Percentiles rank a stretch among this genome's conserved stretches.
Evolutionary conservation across 2,797 vertebrate species (phyloP).

Genomic region (Chaetodon trifasciatus): DNA sequence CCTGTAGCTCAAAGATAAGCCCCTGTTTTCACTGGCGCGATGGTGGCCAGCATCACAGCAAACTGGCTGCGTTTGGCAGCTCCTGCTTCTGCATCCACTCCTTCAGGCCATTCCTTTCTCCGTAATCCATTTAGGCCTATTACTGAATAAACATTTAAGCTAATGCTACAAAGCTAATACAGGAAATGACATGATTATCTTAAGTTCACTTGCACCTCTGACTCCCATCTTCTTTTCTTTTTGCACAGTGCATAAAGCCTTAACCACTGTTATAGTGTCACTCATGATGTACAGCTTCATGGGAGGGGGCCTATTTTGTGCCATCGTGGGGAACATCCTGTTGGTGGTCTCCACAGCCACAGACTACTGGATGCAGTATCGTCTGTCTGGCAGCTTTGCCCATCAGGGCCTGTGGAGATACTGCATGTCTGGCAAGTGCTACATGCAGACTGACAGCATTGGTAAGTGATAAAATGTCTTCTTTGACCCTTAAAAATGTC

Average conservation of each 20-base stretch:
- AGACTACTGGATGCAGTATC: constrained; percentile 95
- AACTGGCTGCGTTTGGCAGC: not conserved
- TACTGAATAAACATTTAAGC: not conserved
- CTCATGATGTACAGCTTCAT: constrained; percentile 93
- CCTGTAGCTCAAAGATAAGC: not conserved
- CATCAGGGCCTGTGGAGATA: constrained; percentile 94
- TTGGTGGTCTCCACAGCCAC: constrained; percentile 92
- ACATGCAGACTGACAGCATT: constrained; percentile 92
- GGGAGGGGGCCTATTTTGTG: constrained; percentile 93
- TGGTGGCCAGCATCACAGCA: not conserved
- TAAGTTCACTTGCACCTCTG: constrained; percentile 1
- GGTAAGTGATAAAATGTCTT: constrained; percentile 79
- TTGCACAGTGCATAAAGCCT: constrained; percentile 61
- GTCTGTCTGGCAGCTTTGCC: constrained; percentile 89
- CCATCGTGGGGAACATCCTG: constrained; percentile 92
- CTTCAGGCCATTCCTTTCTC: not conserved
- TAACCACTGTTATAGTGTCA: constrained; percentile 60
- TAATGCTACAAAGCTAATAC: not conserved
- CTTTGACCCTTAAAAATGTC: not conserved
- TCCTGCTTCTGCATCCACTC: not conserved
- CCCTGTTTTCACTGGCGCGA: not conserved
- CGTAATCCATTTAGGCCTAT: not conserved
- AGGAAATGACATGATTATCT: not conserved
- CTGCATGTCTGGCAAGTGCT: constrained; percentile 92
- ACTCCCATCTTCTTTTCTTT: constrained; percentile 20